Conservation (phyloP, 2,113 vertebrate genomes). For the Kryptolebias marmoratus region DNA sequence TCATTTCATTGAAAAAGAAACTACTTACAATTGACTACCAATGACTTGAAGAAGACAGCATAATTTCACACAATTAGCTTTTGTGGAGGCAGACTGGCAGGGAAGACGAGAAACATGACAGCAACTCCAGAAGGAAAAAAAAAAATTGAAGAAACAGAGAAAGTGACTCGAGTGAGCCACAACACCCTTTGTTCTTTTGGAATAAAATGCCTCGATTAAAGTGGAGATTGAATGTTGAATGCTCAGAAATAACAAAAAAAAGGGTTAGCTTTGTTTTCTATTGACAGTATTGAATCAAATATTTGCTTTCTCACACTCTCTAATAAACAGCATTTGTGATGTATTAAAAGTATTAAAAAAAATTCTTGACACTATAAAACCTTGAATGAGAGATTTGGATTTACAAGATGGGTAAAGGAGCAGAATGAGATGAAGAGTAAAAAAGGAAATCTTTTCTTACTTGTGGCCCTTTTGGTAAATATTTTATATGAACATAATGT, state of each 20-base stretch:
- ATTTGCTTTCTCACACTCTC: slow-evolving; percentile 19
- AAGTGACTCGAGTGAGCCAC: slow-evolving; percentile 42
- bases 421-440: background rate
- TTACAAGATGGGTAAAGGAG: background rate
- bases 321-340: too few species aligned
- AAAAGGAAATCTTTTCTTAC: background rate
- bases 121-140: slow-evolving; percentile 58
- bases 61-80: slow-evolving; percentile 74
- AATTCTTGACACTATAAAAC: background rate
- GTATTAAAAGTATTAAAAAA: background rate
- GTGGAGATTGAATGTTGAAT: slow-evolving; percentile 28
- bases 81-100: slow-evolving; percentile 55
- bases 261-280: slow-evolving; percentile 24
- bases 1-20: slow-evolving; percentile 58
- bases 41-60: slow-evolving; percentile 61
- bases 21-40: slow-evolving; percentile 57
- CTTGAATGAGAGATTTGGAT: background rate
- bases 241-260: slow-evolving; percentile 25
- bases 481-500: background rate
- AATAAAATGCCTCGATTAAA: slow-evolving; percentile 27
- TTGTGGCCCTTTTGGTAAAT: slow-evolving; percentile 1
- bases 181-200: slow-evolving; percentile 28
- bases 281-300: slow-evolving; percentile 22
- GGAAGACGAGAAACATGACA: slow-evolving; percentile 55
- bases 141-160: slow-evolving; percentile 51